Conservation (phyloP, 2,797 vertebrate genomes). For the Hydrophis major region DNA sequence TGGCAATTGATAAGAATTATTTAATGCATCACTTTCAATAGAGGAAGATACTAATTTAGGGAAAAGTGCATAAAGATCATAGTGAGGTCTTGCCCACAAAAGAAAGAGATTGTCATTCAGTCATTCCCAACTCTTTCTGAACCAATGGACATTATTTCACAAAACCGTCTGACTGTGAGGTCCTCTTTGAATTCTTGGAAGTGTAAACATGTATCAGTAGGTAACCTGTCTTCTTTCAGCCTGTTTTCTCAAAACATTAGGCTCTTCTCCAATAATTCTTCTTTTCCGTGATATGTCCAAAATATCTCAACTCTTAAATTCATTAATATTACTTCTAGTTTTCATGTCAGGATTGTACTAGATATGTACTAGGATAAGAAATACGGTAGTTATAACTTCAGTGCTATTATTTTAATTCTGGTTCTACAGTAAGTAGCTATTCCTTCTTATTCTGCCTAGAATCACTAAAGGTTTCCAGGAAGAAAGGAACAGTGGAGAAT, state of each 20-base stretch:
- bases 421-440: neutral
- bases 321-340: neutral
- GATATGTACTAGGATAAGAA: neutral
- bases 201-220: neutral
- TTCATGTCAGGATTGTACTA: too few relatives aligned
- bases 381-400: neutral
- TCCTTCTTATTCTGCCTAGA: neutral
- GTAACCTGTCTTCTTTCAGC: neutral
- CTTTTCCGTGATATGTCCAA: neutral
- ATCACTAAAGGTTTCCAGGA: too few relatives aligned
- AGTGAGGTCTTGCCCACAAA: neutral
- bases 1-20: neutral
- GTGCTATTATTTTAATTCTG: neutral
- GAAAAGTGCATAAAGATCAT: neutral
- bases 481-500: neutral
- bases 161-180: neutral
- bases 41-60: neutral
- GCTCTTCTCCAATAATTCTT: neutral
- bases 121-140: neutral
- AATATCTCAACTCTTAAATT: neutral
- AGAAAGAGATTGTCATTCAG: neutral
- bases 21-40: neutral
- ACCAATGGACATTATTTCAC: neutral
- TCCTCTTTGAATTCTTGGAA: neutral
- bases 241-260: neutral